Evolutionary conservation across 2,113 vertebrate genomes (phyloP).

Genomic region (Furnarius figulus): DNA sequence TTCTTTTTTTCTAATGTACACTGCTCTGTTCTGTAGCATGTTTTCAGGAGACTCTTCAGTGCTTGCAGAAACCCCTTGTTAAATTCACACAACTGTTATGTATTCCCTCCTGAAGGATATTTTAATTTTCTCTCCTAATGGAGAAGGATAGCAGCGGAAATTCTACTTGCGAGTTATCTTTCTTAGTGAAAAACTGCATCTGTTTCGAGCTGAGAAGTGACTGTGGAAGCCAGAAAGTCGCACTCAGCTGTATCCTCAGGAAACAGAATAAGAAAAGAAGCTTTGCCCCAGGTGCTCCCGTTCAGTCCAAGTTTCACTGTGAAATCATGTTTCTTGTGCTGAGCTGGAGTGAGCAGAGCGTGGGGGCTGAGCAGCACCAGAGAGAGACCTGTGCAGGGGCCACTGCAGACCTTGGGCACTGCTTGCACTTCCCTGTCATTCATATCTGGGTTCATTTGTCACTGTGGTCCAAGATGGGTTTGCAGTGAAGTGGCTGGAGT

Average conservation of each 20-base stretch:
- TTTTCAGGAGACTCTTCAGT: slow-evolving; percentile 29
- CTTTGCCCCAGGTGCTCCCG: slow-evolving; percentile 65
- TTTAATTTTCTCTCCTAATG: slow-evolving; percentile 63
- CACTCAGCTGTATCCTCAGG: slow-evolving; percentile 72
- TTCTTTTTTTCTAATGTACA: slow-evolving; percentile 35
- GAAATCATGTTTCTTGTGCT: neutral
- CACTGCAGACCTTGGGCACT: accelerated
- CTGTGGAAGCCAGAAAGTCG: slow-evolving; percentile 58
- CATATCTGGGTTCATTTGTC: neutral
- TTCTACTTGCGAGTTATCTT: slow-evolving; percentile 50
- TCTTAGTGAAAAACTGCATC: slow-evolving; percentile 70
- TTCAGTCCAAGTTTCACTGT: neutral
- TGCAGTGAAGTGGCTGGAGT: neutral
- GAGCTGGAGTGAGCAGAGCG: neutral
- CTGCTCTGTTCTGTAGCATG: neutral
- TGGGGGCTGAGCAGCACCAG: neutral
- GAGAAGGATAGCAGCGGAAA: slow-evolving; percentile 63
- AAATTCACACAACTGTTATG: slow-evolving; percentile 31
- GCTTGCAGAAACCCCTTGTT: slow-evolving; percentile 19
- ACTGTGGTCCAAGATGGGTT: neutral
- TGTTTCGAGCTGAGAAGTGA: slow-evolving; percentile 57
- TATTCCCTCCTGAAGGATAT: slow-evolving; percentile 51
- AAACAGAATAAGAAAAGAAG: slow-evolving; percentile 62
- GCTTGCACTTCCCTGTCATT: neutral
- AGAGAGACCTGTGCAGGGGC: neutral